Evolutionary conservation across 2,113 vertebrate species (phyloP).

Genomic region (Heterotis niloticus): DNA sequence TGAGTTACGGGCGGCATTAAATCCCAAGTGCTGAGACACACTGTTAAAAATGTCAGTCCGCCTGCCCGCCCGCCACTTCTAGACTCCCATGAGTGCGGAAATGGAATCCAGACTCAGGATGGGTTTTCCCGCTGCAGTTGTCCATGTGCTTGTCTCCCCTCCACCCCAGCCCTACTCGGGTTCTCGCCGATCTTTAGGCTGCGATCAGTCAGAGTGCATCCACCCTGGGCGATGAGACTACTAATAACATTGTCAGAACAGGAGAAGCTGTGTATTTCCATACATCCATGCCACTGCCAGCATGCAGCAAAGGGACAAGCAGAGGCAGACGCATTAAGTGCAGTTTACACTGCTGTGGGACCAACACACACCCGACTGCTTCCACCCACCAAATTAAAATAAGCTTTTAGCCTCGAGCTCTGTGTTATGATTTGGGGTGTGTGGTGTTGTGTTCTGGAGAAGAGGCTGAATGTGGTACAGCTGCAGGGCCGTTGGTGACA

Average conservation of each 20-base stretch:
- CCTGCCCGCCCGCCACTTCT: slow-evolving; percentile 31
- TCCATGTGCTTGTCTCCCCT: slow-evolving; percentile 17
- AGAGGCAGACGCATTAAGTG: background rate
- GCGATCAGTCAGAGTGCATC: no score
- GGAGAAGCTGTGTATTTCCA: background rate
- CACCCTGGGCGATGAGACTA: no score
- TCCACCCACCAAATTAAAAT: background rate
- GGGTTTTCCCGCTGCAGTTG: background rate
- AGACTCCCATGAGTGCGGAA: slow-evolving; percentile 27
- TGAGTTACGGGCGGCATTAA: slow-evolving; percentile 49
- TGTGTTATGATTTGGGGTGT: no score
- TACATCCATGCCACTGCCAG: background rate
- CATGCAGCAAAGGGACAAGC: background rate
- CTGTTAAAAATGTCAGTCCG: slow-evolving; percentile 38
- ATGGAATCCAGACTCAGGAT: slow-evolving; percentile 23
- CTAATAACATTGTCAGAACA: no score
- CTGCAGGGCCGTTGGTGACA: background rate
- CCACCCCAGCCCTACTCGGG: background rate
- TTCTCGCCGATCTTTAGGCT: background rate
- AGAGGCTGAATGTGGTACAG: slow-evolving; percentile 7
- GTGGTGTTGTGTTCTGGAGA: slow-evolving; percentile 21
- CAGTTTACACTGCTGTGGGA: background rate
- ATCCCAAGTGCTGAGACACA: slow-evolving; percentile 42
- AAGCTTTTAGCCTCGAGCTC: no score
- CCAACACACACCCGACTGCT: background rate